phyloP scores from a whole-genome alignment of 2,888 invertebrate genomes.

The Neelides folsomi region DNA sequence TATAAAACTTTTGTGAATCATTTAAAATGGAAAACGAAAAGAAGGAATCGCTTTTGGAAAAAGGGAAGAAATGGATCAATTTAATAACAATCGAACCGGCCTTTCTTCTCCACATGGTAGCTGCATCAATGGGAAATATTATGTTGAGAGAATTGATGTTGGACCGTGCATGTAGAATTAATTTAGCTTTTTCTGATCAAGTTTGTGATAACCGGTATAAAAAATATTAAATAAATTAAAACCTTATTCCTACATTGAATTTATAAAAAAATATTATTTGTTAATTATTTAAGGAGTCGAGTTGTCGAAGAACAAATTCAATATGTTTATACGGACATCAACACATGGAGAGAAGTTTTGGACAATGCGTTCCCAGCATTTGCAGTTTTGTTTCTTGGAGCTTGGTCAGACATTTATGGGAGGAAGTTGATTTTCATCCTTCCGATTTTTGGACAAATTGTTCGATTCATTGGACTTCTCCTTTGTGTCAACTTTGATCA shows the following conservation, averaged over 20 bases:
- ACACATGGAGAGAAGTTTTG: slow-evolving; percentile 28
- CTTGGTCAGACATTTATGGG: slow-evolving; percentile 32
- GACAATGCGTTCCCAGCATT: slow-evolving; percentile 33
- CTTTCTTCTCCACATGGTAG: slow-evolving; percentile 29
- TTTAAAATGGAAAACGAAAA: no score
- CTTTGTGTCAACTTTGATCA: slow-evolving; percentile 18
- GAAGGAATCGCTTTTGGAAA: neutral
- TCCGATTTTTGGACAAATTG: slow-evolving; percentile 27
- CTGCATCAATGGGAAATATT: slow-evolving; percentile 30
- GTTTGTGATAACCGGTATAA: slow-evolving; percentile 16
- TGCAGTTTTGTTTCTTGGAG: slow-evolving; percentile 30
- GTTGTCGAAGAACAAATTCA: slow-evolving; percentile 18
- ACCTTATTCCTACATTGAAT: neutral
- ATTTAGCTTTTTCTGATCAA: slow-evolving; percentile 17
- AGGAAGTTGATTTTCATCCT: slow-evolving; percentile 30
- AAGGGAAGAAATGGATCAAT: neutral
- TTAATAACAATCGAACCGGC: slow-evolving; percentile 27
- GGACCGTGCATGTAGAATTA: slow-evolving; percentile 25
- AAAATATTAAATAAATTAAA: neutral
- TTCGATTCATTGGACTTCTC: slow-evolving; percentile 26
- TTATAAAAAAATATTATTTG: neutral
- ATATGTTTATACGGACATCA: slow-evolving; percentile 22
- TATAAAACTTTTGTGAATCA: no score
- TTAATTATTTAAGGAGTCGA: neutral
- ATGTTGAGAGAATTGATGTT: slow-evolving; percentile 26